Conservation (phyloP, 2,888 invertebrate species). For the Chrysodeixis includens region DNA sequence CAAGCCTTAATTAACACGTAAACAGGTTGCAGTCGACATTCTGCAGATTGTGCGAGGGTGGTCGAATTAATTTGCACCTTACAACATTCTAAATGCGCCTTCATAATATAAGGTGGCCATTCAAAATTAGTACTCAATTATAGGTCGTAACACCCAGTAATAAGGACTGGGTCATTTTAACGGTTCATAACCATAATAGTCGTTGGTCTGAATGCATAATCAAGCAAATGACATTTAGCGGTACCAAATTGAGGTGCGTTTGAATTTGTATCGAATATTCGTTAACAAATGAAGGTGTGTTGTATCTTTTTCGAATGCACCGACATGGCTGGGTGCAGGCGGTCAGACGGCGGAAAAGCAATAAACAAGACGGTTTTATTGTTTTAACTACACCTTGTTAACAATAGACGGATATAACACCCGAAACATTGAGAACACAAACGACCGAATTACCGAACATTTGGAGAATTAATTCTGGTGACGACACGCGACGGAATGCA, state of each 20-base stretch:
- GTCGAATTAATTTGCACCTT: slow-evolving; percentile 39
- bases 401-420: slow-evolving; percentile 63
- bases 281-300: slow-evolving; percentile 13
- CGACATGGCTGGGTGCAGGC: slow-evolving; percentile 20
- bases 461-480: slow-evolving; percentile 25
- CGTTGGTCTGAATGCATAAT: slow-evolving; percentile 57
- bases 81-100: slow-evolving; percentile 22
- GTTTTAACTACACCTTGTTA: slow-evolving; percentile 54
- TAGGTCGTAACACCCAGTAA: slow-evolving; percentile 37
- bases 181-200: slow-evolving; percentile 46
- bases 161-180: slow-evolving; percentile 54
- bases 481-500: slow-evolving; percentile 32
- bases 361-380: slow-evolving; percentile 65
- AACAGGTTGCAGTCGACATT: slow-evolving; percentile 37
- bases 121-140: slow-evolving; percentile 43
- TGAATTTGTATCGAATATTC: slow-evolving; percentile 28
- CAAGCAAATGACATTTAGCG: slow-evolving; percentile 36
- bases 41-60: slow-evolving; percentile 39
- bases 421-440: slow-evolving; percentile 34
- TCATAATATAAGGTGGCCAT: slow-evolving; percentile 20
- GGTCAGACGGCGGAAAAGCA: slow-evolving; percentile 57
- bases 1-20: slow-evolving; percentile 10
- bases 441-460: slow-evolving; percentile 46
- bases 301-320: slow-evolving; percentile 36
- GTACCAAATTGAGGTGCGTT: slow-evolving; percentile 30